These are phyloP conservation scores for Pseudococcus longispinus DNA, from an alignment of 2,888 invertebrate genomes.

Conservation along the genomic window DNA sequence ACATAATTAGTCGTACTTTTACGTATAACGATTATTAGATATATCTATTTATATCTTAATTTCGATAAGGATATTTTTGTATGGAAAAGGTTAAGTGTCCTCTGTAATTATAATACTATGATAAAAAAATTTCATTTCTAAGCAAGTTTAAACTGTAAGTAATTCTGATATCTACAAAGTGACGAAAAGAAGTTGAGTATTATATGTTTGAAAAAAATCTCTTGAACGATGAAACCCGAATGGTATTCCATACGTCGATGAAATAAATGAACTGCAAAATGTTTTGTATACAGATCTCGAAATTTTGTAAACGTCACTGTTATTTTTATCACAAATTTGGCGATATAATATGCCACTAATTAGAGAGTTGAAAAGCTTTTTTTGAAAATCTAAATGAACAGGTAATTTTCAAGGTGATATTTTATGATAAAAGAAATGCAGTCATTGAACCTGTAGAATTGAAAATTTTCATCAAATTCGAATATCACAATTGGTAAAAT, in stretches of 20 bases:
- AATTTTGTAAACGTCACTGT: not conserved
- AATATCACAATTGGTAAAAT: not conserved
- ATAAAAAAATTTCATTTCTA: no score
- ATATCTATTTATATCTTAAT: no score
- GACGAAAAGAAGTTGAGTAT: no score
- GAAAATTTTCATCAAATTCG: not conserved
- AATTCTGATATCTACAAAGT: no score
- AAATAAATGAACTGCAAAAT: not conserved
- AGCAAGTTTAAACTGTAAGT: no score
- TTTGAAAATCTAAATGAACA: not conserved
- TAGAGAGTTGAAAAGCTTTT: not conserved
- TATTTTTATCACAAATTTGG: not conserved
- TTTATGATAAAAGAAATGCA: not conserved
- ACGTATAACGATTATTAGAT: no score
- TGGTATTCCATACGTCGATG: no score
- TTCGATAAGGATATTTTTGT: no score
- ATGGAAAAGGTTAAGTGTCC: no score
- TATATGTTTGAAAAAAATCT: no score
- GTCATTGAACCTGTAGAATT: not conserved
- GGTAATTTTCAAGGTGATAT: not conserved
- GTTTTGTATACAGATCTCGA: not conserved
- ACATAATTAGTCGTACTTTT: not conserved
- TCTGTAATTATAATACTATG: no score
- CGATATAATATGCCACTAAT: not conserved
- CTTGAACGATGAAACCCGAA: no score